phyloP scores from a whole-genome alignment of 2,888 invertebrate species.

The Cantharis rufa region DNA sequence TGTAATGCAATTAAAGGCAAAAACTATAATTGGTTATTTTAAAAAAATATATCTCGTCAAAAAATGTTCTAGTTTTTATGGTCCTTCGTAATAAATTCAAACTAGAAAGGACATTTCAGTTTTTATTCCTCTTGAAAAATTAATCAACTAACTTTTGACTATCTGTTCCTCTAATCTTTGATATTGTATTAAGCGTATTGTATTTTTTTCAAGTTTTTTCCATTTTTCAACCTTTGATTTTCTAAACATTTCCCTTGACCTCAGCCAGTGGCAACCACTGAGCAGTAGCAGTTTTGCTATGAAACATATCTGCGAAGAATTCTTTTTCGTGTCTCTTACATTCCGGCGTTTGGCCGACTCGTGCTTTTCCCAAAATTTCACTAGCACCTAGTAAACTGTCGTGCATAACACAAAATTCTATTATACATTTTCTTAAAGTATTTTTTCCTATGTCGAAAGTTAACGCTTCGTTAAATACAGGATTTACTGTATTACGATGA shows the following conservation, averaged over 20 bases:
- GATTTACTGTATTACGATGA: conserved; percentile 56
- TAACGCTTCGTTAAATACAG: conserved; percentile 61
- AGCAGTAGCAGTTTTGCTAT: conserved; percentile 62
- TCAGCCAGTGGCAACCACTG: conserved; percentile 64
- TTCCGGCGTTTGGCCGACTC: conserved; percentile 58
- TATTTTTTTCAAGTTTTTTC: not conserved
- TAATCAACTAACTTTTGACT: not conserved
- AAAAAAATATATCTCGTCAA: not conserved
- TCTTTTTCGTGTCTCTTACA: conserved; percentile 57
- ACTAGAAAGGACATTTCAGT: not conserved
- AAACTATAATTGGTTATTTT: not conserved
- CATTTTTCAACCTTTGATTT: not conserved
- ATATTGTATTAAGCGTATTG: not conserved
- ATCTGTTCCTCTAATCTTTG: not conserved
- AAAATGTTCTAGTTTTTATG: not conserved
- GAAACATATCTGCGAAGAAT: conserved; percentile 62
- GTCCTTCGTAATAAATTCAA: not conserved
- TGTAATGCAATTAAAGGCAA: not conserved
- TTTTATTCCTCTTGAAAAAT: not conserved
- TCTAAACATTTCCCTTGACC: not conserved
- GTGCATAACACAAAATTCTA: conserved; percentile 66
- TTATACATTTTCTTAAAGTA: conserved; percentile 58
- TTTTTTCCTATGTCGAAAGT: conserved; percentile 60
- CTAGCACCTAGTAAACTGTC: conserved; percentile 65
- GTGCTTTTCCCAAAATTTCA: conserved; percentile 60